phyloP scores from a whole-genome alignment of 2,797 vertebrate species.

The Aulostomus chinensis region DNA sequence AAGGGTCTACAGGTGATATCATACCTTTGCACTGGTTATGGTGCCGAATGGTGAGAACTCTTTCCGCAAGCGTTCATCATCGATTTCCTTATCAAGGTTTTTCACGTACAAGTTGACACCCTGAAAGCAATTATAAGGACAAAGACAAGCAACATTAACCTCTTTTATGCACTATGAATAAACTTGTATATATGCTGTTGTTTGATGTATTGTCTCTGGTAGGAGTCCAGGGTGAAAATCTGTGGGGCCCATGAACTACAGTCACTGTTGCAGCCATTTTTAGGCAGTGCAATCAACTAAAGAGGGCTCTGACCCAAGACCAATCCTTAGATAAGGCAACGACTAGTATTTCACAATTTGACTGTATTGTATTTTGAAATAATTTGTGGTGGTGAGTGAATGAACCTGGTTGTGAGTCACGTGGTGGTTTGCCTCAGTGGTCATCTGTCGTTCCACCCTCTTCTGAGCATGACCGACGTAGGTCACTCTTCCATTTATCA shows the following conservation, averaged over 20 bases:
- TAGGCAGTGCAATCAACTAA: slow-evolving; percentile 62
- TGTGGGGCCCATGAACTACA: slow-evolving; percentile 68
- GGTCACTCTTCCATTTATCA: slow-evolving; percentile 93
- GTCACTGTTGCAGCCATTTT: slow-evolving; percentile 73
- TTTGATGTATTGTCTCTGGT: slow-evolving; percentile 52
- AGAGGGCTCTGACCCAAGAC: slow-evolving; percentile 1
- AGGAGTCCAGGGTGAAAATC: slow-evolving; percentile 37
- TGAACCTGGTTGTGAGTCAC: slow-evolving; percentile 96
- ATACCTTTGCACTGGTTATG: slow-evolving; percentile 84
- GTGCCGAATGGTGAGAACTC: slow-evolving; percentile 83
- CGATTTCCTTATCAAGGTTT: slow-evolving; percentile 97
- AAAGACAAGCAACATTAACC: too few relatives aligned
- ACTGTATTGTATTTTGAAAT: background rate
- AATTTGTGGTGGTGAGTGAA: background rate
- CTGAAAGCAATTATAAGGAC: slow-evolving; percentile 62
- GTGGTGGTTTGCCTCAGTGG: slow-evolving; percentile 95
- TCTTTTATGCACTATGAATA: background rate
- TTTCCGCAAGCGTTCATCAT: slow-evolving; percentile 83
- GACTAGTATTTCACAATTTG: background rate
- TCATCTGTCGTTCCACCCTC: slow-evolving; percentile 95
- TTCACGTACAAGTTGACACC: slow-evolving; percentile 98
- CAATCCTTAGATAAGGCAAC: too few relatives aligned
- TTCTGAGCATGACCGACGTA: slow-evolving; percentile 97
- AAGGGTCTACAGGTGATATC: too few relatives aligned
- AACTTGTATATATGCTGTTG: background rate